Conservation (phyloP, 1,140 invertebrate genomes). For the Orchestia grillus region DNA sequence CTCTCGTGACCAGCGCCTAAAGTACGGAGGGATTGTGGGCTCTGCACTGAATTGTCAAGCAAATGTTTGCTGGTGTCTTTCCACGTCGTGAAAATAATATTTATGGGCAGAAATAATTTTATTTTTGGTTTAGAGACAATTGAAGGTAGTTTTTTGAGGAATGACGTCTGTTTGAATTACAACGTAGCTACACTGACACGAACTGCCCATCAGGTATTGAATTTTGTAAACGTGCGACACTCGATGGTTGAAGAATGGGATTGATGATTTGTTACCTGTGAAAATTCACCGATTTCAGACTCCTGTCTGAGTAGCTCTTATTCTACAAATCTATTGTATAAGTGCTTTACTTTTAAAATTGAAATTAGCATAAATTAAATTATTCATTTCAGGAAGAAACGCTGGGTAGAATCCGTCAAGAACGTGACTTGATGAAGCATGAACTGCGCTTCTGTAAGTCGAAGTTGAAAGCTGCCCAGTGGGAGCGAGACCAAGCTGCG, state of each 20-base stretch:
- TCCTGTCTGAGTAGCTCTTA: too few relatives aligned
- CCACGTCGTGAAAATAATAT: neutral
- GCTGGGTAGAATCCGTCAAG: constrained; percentile 59
- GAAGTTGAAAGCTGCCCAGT: constrained; percentile 58
- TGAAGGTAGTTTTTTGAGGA: neutral
- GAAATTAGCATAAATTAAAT: neutral
- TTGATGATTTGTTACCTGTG: neutral
- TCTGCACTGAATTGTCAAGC: neutral
- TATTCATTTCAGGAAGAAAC: constrained; percentile 59
- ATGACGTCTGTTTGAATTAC: neutral
- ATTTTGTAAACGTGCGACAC: neutral
- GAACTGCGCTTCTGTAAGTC: constrained; percentile 63
- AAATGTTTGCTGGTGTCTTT: neutral
- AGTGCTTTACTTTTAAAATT: neutral
- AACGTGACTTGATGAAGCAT: constrained; percentile 63
- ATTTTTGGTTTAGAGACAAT: neutral
- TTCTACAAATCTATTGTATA: too few relatives aligned
- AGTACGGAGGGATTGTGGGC: neutral
- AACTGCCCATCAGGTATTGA: neutral
- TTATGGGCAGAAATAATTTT: neutral
- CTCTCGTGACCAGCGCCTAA: neutral
- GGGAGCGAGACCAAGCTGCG: neutral
- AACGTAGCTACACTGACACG: neutral
- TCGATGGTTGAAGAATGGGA: neutral
- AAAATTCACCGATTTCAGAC: neutral